These are phyloP conservation scores for Tyrophagus putrescentiae DNA, from an alignment of 1,140 invertebrate species.

Conservation along the genomic window DNA sequence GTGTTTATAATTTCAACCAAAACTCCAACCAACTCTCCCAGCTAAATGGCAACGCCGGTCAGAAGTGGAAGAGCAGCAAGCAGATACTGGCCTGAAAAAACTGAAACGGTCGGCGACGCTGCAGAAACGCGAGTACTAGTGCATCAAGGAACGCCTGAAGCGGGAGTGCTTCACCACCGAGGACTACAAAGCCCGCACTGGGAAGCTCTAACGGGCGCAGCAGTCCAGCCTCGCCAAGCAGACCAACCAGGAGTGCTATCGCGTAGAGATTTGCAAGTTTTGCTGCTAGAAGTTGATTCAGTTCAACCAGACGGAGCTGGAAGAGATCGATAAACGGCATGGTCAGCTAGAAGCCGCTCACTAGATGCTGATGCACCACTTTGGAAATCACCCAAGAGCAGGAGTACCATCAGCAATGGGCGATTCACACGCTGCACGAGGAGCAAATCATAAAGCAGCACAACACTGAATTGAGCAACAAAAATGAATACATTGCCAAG, in stretches of 20 bases:
- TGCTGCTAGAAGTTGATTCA: slow-evolving; percentile 70
- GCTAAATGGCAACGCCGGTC: slow-evolving; percentile 63
- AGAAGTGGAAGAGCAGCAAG: slow-evolving; percentile 86
- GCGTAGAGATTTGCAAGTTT: slow-evolving; percentile 82
- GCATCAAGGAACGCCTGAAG: slow-evolving; percentile 63
- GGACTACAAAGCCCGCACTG: slow-evolving; percentile 59
- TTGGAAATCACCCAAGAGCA: slow-evolving; percentile 91
- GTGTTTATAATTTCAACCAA: background rate
- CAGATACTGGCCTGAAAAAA: slow-evolving; percentile 70
- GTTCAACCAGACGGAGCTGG: slow-evolving; percentile 75
- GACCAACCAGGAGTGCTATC: slow-evolving; percentile 75
- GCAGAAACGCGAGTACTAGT: slow-evolving; percentile 94
- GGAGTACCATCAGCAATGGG: slow-evolving; percentile 84
- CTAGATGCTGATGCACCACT: slow-evolving; percentile 81
- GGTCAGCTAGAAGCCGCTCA: slow-evolving; percentile 87
- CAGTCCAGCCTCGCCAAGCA: slow-evolving; percentile 74
- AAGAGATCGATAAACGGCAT: slow-evolving; percentile 85
- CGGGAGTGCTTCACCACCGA: slow-evolving; percentile 23
- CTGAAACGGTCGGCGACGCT: slow-evolving; percentile 70
- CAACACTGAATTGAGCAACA: slow-evolving; percentile 80
- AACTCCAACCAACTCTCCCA: slow-evolving; percentile 25
- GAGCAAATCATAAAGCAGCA: slow-evolving; percentile 73
- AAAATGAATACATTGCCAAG: slow-evolving; percentile 88
- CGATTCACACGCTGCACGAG: slow-evolving; percentile 76
- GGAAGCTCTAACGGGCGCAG: slow-evolving; percentile 76